A percentile compares a stretch with the other conserved stretches of the same genome.
These are phyloP conservation scores for Pandion haliaetus DNA, from an alignment of 2,113 vertebrate species.

Conservation along the genomic window DNA sequence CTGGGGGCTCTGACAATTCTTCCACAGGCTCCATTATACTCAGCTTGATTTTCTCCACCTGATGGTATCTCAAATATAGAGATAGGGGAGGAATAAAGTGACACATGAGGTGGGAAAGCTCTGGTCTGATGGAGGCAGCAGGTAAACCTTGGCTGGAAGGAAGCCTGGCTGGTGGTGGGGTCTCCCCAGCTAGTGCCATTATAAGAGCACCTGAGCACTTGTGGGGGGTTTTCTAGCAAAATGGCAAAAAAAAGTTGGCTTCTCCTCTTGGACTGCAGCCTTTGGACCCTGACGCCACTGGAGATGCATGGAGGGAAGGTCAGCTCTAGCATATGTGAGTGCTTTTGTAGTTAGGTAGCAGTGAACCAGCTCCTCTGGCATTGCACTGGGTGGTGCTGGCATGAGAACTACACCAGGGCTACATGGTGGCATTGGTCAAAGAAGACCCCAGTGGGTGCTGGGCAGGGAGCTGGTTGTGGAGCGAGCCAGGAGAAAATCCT, in stretches of 20 bases:
- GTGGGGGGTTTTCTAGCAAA: not conserved
- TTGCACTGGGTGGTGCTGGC: not conserved
- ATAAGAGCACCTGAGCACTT: rapidly evolving
- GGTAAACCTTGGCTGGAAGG: not conserved
- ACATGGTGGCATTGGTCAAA: not conserved
- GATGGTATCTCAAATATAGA: not conserved
- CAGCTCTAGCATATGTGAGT: not conserved
- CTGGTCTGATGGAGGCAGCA: not conserved
- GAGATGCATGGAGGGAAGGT: not conserved
- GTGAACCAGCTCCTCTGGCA: not conserved
- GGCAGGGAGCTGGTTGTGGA: not conserved
- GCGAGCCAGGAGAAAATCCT: not conserved
- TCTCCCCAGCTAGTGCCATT: not conserved
- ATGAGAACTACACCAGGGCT: not conserved
- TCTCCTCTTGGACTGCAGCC: not conserved
- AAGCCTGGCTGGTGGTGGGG: not conserved
- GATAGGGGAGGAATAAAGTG: no score
- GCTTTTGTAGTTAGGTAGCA: not conserved
- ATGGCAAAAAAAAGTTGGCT: not conserved
- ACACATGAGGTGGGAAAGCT: not conserved
- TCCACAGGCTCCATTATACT: rapidly evolving
- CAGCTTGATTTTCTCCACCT: not conserved
- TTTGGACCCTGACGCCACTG: not conserved
- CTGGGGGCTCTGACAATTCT: not conserved
- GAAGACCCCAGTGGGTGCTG: not conserved